Evolutionary conservation across 2,113 vertebrate genomes (phyloP).

Genomic region (Rhineura floridana): DNA sequence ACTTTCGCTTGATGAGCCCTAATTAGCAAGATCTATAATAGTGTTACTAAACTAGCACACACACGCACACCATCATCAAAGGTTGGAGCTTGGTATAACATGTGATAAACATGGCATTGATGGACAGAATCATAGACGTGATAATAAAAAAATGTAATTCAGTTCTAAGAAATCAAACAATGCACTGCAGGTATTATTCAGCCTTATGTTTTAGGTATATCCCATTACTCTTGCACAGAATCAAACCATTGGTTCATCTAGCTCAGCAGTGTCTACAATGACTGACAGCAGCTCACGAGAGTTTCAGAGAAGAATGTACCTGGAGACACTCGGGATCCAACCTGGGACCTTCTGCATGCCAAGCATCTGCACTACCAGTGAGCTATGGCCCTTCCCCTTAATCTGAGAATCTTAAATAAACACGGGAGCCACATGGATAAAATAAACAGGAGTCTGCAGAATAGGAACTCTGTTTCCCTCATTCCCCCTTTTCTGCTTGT

Average conservation of each 20-base stretch:
- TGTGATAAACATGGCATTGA: neutral
- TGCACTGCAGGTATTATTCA: too few relatives aligned
- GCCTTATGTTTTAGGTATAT: too few relatives aligned
- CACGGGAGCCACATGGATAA: neutral
- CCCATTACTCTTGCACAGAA: too few relatives aligned
- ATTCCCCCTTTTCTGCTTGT: neutral
- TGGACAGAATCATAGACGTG: neutral
- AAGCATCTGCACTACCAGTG: too few relatives aligned
- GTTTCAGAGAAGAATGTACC: too few relatives aligned
- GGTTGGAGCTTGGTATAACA: neutral
- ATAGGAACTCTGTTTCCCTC: neutral
- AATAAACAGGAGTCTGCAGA: neutral
- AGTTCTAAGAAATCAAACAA: too few relatives aligned
- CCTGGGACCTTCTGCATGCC: too few relatives aligned
- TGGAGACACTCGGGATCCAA: neutral
- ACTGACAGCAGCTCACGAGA: too few relatives aligned
- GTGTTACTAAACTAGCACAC: neutral
- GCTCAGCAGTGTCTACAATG: neutral
- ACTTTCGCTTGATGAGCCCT: neutral
- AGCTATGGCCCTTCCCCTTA: too few relatives aligned
- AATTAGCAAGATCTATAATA: neutral
- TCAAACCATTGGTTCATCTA: neutral
- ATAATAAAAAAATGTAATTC: neutral
- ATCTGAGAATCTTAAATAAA: neutral
- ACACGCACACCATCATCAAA: neutral